Evolutionary conservation across 2,888 invertebrate genomes (phyloP).

Genomic region (Beris chalybata): DNA sequence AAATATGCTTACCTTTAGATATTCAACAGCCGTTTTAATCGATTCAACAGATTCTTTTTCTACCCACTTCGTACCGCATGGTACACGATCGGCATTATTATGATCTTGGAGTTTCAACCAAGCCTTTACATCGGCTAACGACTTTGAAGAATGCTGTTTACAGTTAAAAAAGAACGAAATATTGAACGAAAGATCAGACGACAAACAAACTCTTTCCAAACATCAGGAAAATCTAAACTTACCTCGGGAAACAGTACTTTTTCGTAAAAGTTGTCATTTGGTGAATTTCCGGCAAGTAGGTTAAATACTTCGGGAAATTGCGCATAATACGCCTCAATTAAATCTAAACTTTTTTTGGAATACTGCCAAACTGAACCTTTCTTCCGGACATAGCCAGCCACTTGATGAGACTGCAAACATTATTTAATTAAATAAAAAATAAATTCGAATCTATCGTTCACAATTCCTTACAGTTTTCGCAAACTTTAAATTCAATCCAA

Average conservation of each 20-base stretch:
- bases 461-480: conserved; percentile 69
- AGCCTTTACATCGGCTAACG: conserved; percentile 55
- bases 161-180: no score
- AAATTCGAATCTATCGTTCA: background rate
- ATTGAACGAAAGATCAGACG: no score
- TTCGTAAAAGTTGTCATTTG: conserved; percentile 66
- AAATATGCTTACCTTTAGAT: conserved; percentile 49
- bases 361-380: conserved; percentile 76
- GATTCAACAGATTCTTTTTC: conserved; percentile 65
- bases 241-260: conserved; percentile 66
- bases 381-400: conserved; percentile 81
- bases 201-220: conserved; percentile 42
- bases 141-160: conserved; percentile 41
- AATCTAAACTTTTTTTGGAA: conserved; percentile 70
- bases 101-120: conserved; percentile 78
- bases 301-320: conserved; percentile 76
- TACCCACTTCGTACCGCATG: conserved; percentile 71
- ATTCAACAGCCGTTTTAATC: conserved; percentile 53
- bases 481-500: conserved; percentile 90
- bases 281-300: conserved; percentile 55
- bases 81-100: conserved; percentile 62
- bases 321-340: conserved; percentile 70
- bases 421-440: conserved; percentile 15
- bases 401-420: conserved; percentile 63
- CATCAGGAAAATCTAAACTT: conserved; percentile 47